Conservation (phyloP, 2,113 vertebrate genomes). For the Eulemur rufifrons region DNA sequence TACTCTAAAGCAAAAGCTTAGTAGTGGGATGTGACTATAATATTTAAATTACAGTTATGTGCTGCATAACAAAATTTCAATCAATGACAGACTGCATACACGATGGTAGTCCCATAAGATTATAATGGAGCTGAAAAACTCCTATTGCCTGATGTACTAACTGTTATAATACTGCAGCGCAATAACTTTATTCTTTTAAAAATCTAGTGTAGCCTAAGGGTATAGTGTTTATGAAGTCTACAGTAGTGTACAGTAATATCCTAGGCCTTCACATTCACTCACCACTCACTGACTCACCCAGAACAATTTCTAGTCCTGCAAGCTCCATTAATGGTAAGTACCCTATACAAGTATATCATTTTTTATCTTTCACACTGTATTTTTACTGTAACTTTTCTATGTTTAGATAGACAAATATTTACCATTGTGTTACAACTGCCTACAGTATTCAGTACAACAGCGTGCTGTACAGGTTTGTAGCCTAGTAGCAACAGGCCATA, state of each 20-base stretch:
- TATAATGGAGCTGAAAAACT: neutral
- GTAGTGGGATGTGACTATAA: neutral
- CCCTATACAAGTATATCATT: neutral
- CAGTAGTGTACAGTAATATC: neutral
- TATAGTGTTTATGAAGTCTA: neutral
- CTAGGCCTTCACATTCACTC: neutral
- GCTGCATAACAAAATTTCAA: neutral
- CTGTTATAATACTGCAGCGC: neutral
- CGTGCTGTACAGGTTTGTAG: neutral
- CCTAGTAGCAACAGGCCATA: neutral
- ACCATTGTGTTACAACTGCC: neutral
- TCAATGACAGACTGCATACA: neutral
- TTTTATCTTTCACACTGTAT: neutral
- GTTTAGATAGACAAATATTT: neutral
- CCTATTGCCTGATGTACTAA: neutral
- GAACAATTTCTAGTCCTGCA: neutral
- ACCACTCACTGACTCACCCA: neutral
- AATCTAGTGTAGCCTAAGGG: neutral
- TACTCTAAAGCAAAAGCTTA: constrained; percentile 31
- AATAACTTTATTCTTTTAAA: neutral
- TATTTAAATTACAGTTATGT: neutral
- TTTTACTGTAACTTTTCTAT: neutral
- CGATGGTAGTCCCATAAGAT: neutral
- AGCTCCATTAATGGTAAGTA: neutral
- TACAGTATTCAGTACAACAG: neutral